Evolutionary conservation across 2,888 invertebrate genomes (phyloP), one percentile per base, ranked within the genome.

Genomic region (Caenorhabditis plicata): DNA sequence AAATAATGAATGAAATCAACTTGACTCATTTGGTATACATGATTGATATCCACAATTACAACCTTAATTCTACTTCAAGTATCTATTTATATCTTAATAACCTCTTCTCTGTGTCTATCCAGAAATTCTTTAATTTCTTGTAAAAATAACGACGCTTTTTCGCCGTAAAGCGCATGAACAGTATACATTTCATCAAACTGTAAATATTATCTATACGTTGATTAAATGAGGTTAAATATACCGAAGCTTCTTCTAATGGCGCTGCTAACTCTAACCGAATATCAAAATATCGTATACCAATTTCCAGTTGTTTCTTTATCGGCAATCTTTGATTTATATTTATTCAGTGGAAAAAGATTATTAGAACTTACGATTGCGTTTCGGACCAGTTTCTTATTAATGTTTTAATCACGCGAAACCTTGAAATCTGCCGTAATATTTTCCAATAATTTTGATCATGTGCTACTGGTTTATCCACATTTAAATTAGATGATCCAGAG

Each of bases 281-380:
- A 49, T 73, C 73, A 8, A 73, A 46, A 35, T 65, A 73, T 2
- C 73, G 68, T 8, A 73, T 48, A 13, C 73, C 73, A 8, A 42
- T 15, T 3, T 39, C 19, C 0, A 73, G 53, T 48, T 73, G 73
- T 8, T 68, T 60, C 1, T 29, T 20, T 26, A 66, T 55, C 1
- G 46, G 9, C 20, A 58, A 32, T 4, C 65, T 72, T 32, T 32
- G 62, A 43, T 29, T 27, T 8, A 22, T 5, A 19, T 32, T 31
- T 17, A 23, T 41, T 22, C 17, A 4, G 17, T 39, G 15, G 13
- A 31, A 20, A n/a, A 17, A 46, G 17, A 35, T 1, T 25, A 4
- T 38, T 5, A 3, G 40, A 0, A 19, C 22, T 40, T 33, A 64
- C 64, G 29, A 45, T 41, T 71, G 73, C 9, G 73, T 73, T 19